Percentiles rank a stretch among this genome's conserved stretches.
Evolutionary conservation across 2,797 vertebrate genomes (phyloP).

Genomic region (Bradypodion ventrale): DNA sequence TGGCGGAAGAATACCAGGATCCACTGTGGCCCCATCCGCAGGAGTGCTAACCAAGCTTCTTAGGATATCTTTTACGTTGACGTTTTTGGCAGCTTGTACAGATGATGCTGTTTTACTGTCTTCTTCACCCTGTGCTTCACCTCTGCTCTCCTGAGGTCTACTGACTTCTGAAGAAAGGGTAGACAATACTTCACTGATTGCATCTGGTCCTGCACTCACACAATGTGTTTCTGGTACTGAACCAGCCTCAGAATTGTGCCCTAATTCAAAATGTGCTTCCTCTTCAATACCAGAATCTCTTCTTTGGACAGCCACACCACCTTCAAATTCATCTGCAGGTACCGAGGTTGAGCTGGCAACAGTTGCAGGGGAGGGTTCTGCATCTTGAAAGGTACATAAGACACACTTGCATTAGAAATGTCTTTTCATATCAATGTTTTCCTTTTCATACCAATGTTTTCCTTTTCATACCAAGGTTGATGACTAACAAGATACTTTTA

Average conservation of each 20-base stretch:
- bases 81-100: constrained; percentile 82
- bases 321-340: constrained; percentile 75
- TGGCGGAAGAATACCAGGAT: constrained; percentile 84
- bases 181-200: constrained; percentile 89
- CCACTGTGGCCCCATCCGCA: constrained; percentile 82
- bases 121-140: constrained; percentile 65
- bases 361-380: constrained; percentile 56
- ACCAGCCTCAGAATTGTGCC: constrained; percentile 49
- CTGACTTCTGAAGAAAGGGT: constrained; percentile 91
- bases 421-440: too few relatives aligned
- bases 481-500: too few relatives aligned
- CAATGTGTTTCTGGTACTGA: constrained; percentile 42
- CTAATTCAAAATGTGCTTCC: constrained; percentile 74
- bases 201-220: constrained; percentile 85
- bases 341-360: constrained; percentile 21
- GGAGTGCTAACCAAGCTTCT: constrained; percentile 90
- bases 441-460: too few relatives aligned
- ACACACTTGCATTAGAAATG: constrained; percentile 38
- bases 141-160: constrained; percentile 75
- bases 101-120: constrained; percentile 60
- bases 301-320: constrained; percentile 74
- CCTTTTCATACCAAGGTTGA: too few relatives aligned
- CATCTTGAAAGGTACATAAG: constrained; percentile 47
- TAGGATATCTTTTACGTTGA: constrained; percentile 94
- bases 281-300: constrained; percentile 86